phyloP scores from a whole-genome alignment of 2,113 vertebrate genomes.

The Pterophyllum scalare region DNA sequence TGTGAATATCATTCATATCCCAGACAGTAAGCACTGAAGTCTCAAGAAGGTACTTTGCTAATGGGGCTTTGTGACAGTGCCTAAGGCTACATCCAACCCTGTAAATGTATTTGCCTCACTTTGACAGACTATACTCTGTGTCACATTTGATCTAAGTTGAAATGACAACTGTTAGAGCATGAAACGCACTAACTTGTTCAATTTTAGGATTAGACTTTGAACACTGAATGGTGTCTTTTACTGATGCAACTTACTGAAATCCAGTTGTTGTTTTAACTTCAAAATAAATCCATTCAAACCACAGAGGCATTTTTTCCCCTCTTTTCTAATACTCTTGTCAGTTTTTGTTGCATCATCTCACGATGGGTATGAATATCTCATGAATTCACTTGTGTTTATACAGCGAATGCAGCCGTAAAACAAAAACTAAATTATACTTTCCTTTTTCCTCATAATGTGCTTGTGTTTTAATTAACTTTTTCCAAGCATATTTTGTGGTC shows the following conservation, averaged over 20 bases:
- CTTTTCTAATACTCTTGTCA: constrained; percentile 14
- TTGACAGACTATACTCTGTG: constrained; percentile 9
- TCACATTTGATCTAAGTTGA: constrained; percentile 57
- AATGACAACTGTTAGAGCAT: constrained; percentile 59
- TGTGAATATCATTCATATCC: not conserved
- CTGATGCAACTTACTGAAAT: constrained; percentile 75
- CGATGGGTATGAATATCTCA: not conserved
- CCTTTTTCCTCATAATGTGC: not conserved
- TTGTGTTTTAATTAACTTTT: not conserved
- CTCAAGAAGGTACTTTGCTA: constrained; percentile 36
- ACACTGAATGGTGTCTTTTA: constrained; percentile 38
- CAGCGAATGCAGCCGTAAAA: constrained; percentile 3
- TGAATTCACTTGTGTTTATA: constrained; percentile 5
- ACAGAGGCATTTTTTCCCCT: constrained; percentile 13
- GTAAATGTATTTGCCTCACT: constrained; percentile 16
- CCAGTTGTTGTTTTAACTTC: constrained; percentile 61
- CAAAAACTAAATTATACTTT: not conserved
- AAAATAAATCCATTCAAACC: constrained; percentile 49
- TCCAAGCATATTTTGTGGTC: not conserved
- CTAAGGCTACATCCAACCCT: constrained; percentile 13
- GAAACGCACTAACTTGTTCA: constrained; percentile 51
- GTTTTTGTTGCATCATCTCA: constrained; percentile 59
- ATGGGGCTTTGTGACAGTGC: constrained; percentile 23
- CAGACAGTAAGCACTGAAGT: constrained; percentile 1
- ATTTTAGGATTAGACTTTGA: constrained; percentile 61